Evolutionary conservation across 1,140 invertebrate genomes (phyloP).

Genomic region (Vanessa tameamea): DNA sequence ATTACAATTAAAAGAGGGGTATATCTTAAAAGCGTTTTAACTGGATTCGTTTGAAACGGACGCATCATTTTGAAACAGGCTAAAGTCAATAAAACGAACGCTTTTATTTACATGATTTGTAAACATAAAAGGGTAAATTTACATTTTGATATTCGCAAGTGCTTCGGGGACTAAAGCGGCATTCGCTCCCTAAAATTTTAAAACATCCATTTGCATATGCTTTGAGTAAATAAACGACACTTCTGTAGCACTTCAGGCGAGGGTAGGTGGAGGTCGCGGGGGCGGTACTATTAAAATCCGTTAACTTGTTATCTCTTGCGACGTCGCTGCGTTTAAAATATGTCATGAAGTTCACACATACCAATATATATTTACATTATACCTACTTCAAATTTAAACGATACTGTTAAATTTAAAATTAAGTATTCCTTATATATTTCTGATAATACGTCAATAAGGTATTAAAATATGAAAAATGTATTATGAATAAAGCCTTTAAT

Average conservation of each 20-base stretch:
- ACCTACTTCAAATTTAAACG: too few species aligned
- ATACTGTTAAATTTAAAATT: too few species aligned
- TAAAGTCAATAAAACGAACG: conserved; percentile 75
- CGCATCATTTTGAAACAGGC: conserved; percentile 46
- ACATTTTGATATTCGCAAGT: conserved; percentile 80
- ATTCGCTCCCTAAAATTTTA: conserved; percentile 79
- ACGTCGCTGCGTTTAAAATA: not conserved
- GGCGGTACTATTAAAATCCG: conserved; percentile 43
- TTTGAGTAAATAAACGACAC: conserved; percentile 80
- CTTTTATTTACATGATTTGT: conserved; percentile 79
- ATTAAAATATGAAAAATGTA: too few species aligned
- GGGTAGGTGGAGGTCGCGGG: conserved; percentile 37
- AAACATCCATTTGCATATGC: conserved; percentile 80
- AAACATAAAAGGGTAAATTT: conserved; percentile 80
- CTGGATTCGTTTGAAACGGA: conserved; percentile 37
- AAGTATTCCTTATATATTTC: too few species aligned
- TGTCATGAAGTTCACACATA: too few species aligned
- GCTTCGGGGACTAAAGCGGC: conserved; percentile 75
- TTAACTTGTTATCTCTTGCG: conserved; percentile 34
- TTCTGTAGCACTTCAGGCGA: conserved; percentile 67
- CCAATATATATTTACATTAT: too few species aligned
- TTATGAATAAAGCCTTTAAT: too few species aligned
- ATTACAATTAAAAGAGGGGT: conserved; percentile 14
- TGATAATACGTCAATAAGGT: too few species aligned
- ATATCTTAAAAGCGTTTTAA: conserved; percentile 35